Evolutionary conservation across 2,113 vertebrate genomes (phyloP), one percentile per base, ranked within the genome.

Genomic region (Semicossyphus pulcher): DNA sequence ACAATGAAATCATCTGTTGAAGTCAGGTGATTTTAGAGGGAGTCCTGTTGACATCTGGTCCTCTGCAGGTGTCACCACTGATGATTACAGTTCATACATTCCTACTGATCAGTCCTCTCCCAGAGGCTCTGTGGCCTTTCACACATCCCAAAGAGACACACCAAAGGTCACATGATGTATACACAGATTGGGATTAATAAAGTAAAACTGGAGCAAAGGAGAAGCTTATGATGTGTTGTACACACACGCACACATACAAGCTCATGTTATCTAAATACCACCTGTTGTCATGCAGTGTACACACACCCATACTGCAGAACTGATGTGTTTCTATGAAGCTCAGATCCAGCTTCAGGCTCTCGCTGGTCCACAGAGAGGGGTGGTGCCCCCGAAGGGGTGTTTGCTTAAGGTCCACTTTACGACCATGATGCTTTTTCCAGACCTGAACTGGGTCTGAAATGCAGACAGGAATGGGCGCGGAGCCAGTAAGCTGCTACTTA

Each of bases 341-440:
- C 45, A 54, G 53, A 67, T 78, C 57, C 81, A 85, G 72, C 71
- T 34, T 76, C 15, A 66, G 62, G 73, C 68, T 76, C 51, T 64
- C 16, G 49, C 70, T 39, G 28, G 58, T 77, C 71, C 68, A 62
- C 20, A 10, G 78, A 79, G 80, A 79, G 71, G 72, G 78, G 79
- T 73, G 76, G 66, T 65, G 63, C 83, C 79, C 85, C 87, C 31
- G 53, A 51, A 89, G 76, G 83, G 81, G 78, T 90, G 90, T 92
- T 94, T 92, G 80, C 88, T 79, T 87, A 84, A 88, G 86, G 75
- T 64, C 78, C 52, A 74, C 67, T 93, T 93, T 91, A 92, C 73
- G 83, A 73, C 48, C 76, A 10, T 93, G 92, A 94, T 93, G 85
- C 76, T 76, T 93, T 93, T 93, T 91, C 89, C 92, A 93, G 92